Evolutionary conservation across 2,888 invertebrate genomes (phyloP), one percentile per base, ranked within the genome.

Genomic region (Melieria crassipennis): DNA sequence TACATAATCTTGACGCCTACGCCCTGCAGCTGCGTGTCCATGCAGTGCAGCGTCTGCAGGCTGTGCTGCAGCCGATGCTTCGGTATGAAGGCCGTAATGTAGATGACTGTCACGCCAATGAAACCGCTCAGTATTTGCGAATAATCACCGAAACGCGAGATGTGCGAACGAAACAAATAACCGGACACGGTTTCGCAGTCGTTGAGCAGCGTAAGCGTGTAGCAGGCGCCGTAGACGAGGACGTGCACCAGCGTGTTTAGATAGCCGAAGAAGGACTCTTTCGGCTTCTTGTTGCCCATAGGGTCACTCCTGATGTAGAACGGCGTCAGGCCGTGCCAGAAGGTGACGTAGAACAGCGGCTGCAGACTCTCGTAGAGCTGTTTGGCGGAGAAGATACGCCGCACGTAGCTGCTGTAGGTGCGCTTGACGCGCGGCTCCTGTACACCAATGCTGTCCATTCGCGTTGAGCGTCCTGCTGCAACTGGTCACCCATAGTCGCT

Each of bases 1-100:
- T 86, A 86, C 81, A 85, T 80, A 4, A 86, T 84, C 69, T 84
- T 83, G 3, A 85, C 76, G 62, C 86, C 86, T 13, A 85, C 77
- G 13, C 77, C 78, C 4, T 80, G 78, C 50, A 87, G 74, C 30
- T 79, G 79, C 5, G 76, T 58, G 64, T 87, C 87, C 78, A 84
- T 83, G 64, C 76, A 72, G 13, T 81, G 78, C 16, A 85, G 75
- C n/a, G 76, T 80, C 55, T 77, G 70, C 9, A 87, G 76, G 46
- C 82, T 80, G n/a, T 79, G 78, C 64, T 83, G 80, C 11, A 86
- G 70, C 0, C 81, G 82, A 65, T 83, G 77, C 43, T 83, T 84
- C 3, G 84, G 82, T 45, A 83, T 73, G 5, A 85, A 80, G 11
- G 84, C 82, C 0, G 82, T 79, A 11, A 85, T 63, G 73, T 83